Conservation (phyloP, 2,888 invertebrate species). For the Itoplectis maculator region DNA sequence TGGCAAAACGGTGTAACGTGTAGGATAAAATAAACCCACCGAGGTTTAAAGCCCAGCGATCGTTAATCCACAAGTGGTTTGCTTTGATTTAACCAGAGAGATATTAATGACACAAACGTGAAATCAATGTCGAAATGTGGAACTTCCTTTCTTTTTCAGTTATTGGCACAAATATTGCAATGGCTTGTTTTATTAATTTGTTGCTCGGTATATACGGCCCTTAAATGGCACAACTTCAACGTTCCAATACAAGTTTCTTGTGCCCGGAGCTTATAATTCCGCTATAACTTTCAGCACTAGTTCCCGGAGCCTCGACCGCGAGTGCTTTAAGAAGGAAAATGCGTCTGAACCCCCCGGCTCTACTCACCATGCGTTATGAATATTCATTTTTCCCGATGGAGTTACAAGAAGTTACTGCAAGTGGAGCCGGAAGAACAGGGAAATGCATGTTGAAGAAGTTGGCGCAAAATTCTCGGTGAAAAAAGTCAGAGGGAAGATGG, state of each 20-base stretch:
- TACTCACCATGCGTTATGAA: slow-evolving; percentile 47
- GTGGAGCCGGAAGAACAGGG: slow-evolving; percentile 18
- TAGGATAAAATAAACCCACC: background rate
- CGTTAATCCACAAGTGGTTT: background rate
- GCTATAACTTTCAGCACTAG: slow-evolving; percentile 8
- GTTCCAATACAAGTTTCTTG: background rate
- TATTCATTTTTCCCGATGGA: slow-evolving; percentile 49
- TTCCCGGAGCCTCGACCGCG: slow-evolving; percentile 10
- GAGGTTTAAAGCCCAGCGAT: background rate
- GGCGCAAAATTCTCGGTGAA: slow-evolving; percentile 11
- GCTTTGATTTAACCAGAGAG: background rate
- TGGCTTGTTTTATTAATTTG: background rate
- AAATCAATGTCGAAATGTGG: background rate
- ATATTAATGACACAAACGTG: background rate
- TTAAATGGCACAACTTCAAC: background rate
- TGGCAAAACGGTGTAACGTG: slow-evolving; percentile 6
- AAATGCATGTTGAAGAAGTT: slow-evolving; percentile 34
- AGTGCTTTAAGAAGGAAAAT: slow-evolving; percentile 31
- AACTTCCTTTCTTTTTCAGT: background rate
- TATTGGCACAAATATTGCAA: background rate
- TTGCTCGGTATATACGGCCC: background rate
- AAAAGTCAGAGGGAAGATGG: background rate
- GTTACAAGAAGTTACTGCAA: slow-evolving; percentile 7
- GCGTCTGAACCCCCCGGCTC: slow-evolving; percentile 8
- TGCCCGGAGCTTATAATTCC: background rate